Evolutionary conservation across 2,888 invertebrate genomes (phyloP).

Genomic region (Microplitis manilae): DNA sequence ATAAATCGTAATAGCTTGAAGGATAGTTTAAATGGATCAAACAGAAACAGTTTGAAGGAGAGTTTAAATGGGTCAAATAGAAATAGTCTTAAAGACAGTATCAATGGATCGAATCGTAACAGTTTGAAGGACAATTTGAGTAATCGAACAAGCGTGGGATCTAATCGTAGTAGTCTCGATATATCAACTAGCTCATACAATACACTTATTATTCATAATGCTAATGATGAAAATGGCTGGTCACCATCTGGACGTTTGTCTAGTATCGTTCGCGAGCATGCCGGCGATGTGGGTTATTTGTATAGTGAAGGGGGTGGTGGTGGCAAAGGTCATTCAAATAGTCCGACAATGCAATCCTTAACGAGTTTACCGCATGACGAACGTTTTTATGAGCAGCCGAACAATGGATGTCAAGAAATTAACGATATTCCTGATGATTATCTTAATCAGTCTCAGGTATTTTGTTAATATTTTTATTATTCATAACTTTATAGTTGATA

Average conservation of each 20-base stretch:
- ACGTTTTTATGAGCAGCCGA: conserved; percentile 66
- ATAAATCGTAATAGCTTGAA: conserved; percentile 69
- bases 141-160: conserved; percentile 79
- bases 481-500: not conserved
- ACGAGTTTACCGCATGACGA: conserved; percentile 68
- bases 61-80: conserved; percentile 69
- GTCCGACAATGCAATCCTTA: conserved; percentile 71
- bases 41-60: conserved; percentile 69
- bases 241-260: conserved; percentile 73
- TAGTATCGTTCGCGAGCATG: conserved; percentile 67
- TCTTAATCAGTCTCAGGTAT: conserved; percentile 82
- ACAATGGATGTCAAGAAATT: conserved; percentile 77
- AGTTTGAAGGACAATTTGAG: conserved; percentile 76
- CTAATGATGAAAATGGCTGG: conserved; percentile 82
- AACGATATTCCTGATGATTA: conserved; percentile 90
- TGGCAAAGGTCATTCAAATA: conserved; percentile 69
- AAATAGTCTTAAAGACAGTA: conserved; percentile 69
- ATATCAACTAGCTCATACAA: conserved; percentile 87
- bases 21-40: conserved; percentile 67
- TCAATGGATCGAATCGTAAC: conserved; percentile 69
- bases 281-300: conserved; percentile 67
- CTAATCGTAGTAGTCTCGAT: conserved; percentile 79
- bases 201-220: conserved; percentile 86
- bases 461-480: conserved; percentile 11
- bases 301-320: conserved; percentile 65